A percentile compares a stretch with the other conserved stretches of the same genome.
Evolutionary conservation across 2,888 invertebrate species (phyloP).

Genomic region (Caenorhabditis uteleia): DNA sequence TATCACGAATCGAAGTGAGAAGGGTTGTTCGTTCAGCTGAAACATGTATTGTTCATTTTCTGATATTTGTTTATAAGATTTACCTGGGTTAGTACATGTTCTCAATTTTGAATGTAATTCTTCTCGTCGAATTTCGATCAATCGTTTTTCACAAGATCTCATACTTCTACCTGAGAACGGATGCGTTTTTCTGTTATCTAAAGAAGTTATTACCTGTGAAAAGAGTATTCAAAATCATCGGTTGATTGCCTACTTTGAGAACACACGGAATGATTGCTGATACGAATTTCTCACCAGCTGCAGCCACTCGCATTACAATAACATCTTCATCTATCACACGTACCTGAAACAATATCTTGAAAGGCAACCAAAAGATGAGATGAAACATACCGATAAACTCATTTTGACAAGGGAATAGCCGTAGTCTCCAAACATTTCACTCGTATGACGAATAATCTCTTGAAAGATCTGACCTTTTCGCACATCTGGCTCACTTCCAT

Average conservation of each 20-base stretch:
- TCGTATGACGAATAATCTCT: slow-evolving; percentile 32
- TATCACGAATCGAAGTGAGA: slow-evolving; percentile 12
- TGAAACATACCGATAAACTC: slow-evolving; percentile 29
- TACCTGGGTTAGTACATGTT: slow-evolving; percentile 9
- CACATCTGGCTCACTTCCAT: slow-evolving; percentile 8
- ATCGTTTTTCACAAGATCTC: slow-evolving; percentile 46
- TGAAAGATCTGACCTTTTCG: slow-evolving; percentile 15
- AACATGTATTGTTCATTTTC: slow-evolving; percentile 3
- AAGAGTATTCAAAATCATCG: slow-evolving; percentile 39
- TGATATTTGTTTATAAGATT: neutral
- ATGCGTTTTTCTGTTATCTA: neutral
- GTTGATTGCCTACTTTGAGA: slow-evolving; percentile 25
- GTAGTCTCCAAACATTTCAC: slow-evolving; percentile 48
- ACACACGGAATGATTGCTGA: slow-evolving; percentile 37
- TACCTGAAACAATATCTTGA: slow-evolving; percentile 14
- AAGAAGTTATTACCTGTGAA: slow-evolving; percentile 33
- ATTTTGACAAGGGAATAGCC: slow-evolving; percentile 40
- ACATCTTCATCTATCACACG: slow-evolving; percentile 43
- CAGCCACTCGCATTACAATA: slow-evolving; percentile 28
- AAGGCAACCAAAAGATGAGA: neutral
- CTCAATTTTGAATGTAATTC: slow-evolving; percentile 29
- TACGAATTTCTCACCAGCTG: slow-evolving; percentile 27
- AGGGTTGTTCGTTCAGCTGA: slow-evolving; percentile 12
- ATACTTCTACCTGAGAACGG: slow-evolving; percentile 43
- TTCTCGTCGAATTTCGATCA: slow-evolving; percentile 35